Conservation (phyloP, 2,113 vertebrate species). For the Tursiops truncatus region DNA sequence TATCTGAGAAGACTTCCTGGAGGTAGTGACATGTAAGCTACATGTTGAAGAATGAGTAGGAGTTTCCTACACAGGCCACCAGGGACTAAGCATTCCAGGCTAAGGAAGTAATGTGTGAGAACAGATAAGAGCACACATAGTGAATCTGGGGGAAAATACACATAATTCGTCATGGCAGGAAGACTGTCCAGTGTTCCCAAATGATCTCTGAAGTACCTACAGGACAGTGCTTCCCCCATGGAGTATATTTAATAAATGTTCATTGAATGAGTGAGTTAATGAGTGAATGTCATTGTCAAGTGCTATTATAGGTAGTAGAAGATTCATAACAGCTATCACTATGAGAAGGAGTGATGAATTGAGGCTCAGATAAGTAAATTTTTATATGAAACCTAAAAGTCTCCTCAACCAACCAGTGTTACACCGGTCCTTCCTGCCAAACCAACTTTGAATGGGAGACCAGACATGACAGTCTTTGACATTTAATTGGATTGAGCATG, state of each 20-base stretch:
- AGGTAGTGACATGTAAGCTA: background rate
- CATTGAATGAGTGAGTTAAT: too few relatives aligned
- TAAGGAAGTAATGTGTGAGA: background rate
- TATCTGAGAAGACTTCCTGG: background rate
- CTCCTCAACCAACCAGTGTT: accelerated
- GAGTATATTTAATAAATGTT: background rate
- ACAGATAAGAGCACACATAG: too few relatives aligned
- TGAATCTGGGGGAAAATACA: accelerated
- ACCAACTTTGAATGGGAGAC: background rate
- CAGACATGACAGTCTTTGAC: background rate
- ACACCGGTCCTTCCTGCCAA: accelerated
- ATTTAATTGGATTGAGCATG: background rate
- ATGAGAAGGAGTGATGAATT: background rate
- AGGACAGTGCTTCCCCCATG: accelerated
- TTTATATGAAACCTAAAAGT: too few relatives aligned
- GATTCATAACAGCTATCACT: background rate
- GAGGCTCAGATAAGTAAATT: background rate
- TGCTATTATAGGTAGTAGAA: too few relatives aligned
- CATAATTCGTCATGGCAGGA: accelerated
- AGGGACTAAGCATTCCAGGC: background rate
- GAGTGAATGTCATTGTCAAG: background rate
- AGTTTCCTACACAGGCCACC: background rate
- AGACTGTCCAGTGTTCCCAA: background rate
- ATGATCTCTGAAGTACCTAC: accelerated
- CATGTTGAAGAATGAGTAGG: background rate